Base-by-base conservation (phyloP, 2,113 vertebrate species). In the Galeopterus variegatus region DNA sequence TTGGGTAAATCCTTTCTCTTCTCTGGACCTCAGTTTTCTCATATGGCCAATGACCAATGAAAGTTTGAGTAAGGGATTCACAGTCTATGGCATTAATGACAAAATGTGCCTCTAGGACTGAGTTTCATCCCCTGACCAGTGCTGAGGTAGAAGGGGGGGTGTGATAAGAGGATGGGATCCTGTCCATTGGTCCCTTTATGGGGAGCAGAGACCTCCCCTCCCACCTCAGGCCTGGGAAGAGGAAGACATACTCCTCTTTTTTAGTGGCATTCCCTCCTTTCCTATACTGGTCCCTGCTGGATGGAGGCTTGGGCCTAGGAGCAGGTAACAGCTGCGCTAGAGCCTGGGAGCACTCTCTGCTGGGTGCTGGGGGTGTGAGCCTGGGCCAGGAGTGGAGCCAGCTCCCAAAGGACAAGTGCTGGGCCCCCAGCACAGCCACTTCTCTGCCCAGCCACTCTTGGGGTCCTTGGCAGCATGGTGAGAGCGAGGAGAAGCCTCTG, bases 21-120 rank as follows among this genome's bases (percentile, higher is more conserved):
- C 50, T 67, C 56, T 62, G 82, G 19, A 15, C 26, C 76, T 93
- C 84, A 36, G 26, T 62, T 90, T 93, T 19, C 52, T 67, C 58
- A 41, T 54, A 67, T 56, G 31, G 21, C 50, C 69, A 36, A n/a
- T n/a, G n/a, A n/a, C n/a, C n/a, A n/a, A 26, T 31, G 69, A 84
- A 67, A 67, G 9, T 75, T 80, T 80, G 56, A 58, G 15, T 45
- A 41, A 90, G 56, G n/a, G 31, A 41, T 45, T 70, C 72, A 56
- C 19, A 70, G 28, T 48, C 58, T 60, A 62, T 2, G 11, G 12
- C 23, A 6, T 50, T 82, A 17, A 5, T 72, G 87, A 86, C 14
- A 7, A 92, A 92, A 83, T 21, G 7, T 28, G 24, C 12, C 50
- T 82, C 31, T 2, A 41, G 80, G 73, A 45, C 18, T 19, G 48